Conservation (phyloP, 2,888 invertebrate species). For the Andrena fulva region DNA sequence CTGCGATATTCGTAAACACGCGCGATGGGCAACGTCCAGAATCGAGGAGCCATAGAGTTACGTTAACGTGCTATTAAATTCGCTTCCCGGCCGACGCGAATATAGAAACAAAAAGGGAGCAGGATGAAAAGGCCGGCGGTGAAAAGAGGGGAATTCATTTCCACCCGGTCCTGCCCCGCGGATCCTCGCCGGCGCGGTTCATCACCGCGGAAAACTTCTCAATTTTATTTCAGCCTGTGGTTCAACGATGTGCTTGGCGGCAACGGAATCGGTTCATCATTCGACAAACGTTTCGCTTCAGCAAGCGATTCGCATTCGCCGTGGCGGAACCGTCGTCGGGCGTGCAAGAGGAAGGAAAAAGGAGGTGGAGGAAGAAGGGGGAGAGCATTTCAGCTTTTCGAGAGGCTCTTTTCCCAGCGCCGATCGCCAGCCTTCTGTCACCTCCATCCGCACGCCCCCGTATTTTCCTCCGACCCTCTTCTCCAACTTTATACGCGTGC, state of each 20-base stretch:
- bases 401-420: constrained; percentile 28
- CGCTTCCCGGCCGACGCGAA: neutral
- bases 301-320: constrained; percentile 52
- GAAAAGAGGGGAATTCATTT: constrained; percentile 10
- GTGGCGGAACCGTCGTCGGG: constrained; percentile 5
- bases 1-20: neutral
- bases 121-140: too few species aligned
- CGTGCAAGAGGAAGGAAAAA: constrained; percentile 14
- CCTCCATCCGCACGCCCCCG: constrained; percentile 24
- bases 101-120: neutral
- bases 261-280: constrained; percentile 50
- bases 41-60: neutral
- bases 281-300: constrained; percentile 46
- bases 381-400: constrained; percentile 18
- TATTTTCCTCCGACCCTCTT: constrained; percentile 22
- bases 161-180: neutral
- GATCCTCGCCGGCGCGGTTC: constrained; percentile 11
- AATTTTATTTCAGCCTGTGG: constrained; percentile 45
- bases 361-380: neutral
- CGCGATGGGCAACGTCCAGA: neutral
- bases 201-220: constrained; percentile 28
- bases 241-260: constrained; percentile 26
- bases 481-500: constrained; percentile 32
- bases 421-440: constrained; percentile 26
- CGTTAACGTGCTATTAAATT: constrained; percentile 5